Evolutionary conservation across 2,797 vertebrate species (phyloP).

Genomic region (Gymnoscopelus microlampas): DNA sequence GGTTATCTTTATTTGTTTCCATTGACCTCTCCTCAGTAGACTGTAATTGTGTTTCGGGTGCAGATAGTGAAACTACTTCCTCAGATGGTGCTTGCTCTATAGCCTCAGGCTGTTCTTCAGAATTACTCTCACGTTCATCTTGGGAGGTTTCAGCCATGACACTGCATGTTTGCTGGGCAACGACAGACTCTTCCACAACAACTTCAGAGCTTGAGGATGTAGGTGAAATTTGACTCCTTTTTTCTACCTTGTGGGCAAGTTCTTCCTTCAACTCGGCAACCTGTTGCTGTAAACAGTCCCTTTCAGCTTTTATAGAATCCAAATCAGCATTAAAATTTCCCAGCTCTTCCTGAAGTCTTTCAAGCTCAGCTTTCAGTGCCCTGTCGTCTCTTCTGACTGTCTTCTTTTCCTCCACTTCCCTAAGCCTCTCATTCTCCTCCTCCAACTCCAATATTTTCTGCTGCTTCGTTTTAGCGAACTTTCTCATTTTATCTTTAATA

Average conservation of each 20-base stretch:
- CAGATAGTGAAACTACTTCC: slow-evolving; percentile 19
- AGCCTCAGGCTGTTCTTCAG: slow-evolving; percentile 18
- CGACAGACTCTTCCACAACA: slow-evolving; percentile 61
- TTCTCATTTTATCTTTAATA: slow-evolving; percentile 97
- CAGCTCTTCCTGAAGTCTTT: slow-evolving; percentile 72
- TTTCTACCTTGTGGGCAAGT: slow-evolving; percentile 61
- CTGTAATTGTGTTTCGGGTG: slow-evolving; percentile 34
- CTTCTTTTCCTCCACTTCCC: slow-evolving; percentile 76
- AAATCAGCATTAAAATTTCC: slow-evolving; percentile 78
- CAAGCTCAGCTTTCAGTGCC: slow-evolving; percentile 71
- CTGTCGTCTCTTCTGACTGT: slow-evolving; percentile 37
- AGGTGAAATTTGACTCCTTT: slow-evolving; percentile 15
- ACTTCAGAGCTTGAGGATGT: slow-evolving; percentile 11
- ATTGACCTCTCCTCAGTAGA: slow-evolving; percentile 23
- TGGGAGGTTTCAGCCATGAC: slow-evolving; percentile 38
- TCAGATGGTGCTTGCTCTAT: slow-evolving; percentile 25
- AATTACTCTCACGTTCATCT: slow-evolving; percentile 34
- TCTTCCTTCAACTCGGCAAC: slow-evolving; percentile 75
- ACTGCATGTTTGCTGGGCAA: slow-evolving; percentile 49
- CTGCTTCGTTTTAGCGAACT: slow-evolving; percentile 96
- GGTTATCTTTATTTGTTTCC: slow-evolving; percentile 31
- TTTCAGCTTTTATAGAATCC: slow-evolving; percentile 77
- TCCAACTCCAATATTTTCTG: slow-evolving; percentile 96
- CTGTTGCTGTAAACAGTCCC: slow-evolving; percentile 80
- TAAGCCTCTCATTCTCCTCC: slow-evolving; percentile 93